A percentile compares a stretch with the other conserved stretches of the same genome.
These are phyloP conservation scores for Pilophorus perplexus DNA, from an alignment of 2,888 invertebrate genomes.

Conservation along the genomic window DNA sequence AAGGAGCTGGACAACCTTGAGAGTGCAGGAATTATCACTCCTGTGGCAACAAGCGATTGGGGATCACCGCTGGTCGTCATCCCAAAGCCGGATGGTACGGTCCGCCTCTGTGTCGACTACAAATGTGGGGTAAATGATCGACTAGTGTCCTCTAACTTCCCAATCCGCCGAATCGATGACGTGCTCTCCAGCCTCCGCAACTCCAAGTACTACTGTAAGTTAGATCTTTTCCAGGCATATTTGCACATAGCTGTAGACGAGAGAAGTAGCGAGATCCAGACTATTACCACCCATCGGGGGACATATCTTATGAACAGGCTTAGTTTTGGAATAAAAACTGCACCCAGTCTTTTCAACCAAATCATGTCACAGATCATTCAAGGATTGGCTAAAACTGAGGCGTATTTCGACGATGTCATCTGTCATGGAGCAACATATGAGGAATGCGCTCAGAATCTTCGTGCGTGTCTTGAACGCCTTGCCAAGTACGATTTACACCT, in stretches of 20 bases:
- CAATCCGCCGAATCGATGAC: constrained; percentile 43
- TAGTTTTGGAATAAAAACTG: constrained; percentile 11
- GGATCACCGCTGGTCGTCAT: constrained; percentile 22
- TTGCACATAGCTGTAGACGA: constrained; percentile 10
- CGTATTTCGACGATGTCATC: constrained; percentile 2
- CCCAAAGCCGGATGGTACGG: constrained; percentile 20
- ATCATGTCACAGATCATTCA: constrained; percentile 37
- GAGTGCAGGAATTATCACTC: constrained; percentile 36
- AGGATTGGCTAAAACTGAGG: constrained; percentile 12
- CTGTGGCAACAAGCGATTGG: constrained; percentile 36
- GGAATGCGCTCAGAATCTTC: neutral
- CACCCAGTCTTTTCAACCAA: neutral
- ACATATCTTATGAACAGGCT: constrained; percentile 1
- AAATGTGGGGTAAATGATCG: constrained; percentile 10
- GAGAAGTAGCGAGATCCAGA: constrained; percentile 14
- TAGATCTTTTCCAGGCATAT: neutral
- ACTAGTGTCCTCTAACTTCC: constrained; percentile 42
- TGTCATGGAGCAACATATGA: constrained; percentile 6
- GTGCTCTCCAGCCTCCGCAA: constrained; percentile 36
- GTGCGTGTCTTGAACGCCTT: neutral
- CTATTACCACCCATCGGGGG: constrained; percentile 1
- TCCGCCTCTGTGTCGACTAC: constrained; percentile 41
- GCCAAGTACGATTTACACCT: neutral
- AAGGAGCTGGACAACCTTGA: constrained; percentile 38
- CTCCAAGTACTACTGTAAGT: constrained; percentile 41